Evolutionary conservation across 2,797 vertebrate species (phyloP).

Genomic region (Centroberyx gerrardi): DNA sequence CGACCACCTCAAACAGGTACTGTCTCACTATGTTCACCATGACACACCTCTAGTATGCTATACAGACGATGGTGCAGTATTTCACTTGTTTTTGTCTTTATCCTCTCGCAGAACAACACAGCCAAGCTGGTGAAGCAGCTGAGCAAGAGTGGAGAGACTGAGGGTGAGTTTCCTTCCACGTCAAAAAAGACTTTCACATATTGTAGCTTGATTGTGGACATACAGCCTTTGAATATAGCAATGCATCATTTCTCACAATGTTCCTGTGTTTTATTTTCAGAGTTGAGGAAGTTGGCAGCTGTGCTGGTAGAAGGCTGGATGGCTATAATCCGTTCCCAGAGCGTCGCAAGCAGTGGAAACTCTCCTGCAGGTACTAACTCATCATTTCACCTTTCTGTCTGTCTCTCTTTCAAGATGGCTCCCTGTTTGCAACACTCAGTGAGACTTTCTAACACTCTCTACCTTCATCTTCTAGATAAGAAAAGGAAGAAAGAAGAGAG

Average conservation of each 20-base stretch:
- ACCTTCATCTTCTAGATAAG: constrained; percentile 81
- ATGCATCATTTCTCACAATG: neutral
- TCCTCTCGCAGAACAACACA: constrained; percentile 92
- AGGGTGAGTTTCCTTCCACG: constrained; percentile 83
- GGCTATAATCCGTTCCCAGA: constrained; percentile 96
- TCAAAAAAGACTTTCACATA: neutral
- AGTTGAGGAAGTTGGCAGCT: constrained; percentile 91
- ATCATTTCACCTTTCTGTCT: neutral
- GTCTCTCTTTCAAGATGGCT: neutral
- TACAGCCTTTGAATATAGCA: neutral
- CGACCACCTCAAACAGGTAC: constrained; percentile 96
- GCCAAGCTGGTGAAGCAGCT: constrained; percentile 97
- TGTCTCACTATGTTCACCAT: neutral
- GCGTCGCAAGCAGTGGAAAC: constrained; percentile 81
- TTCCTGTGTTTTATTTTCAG: constrained; percentile 70
- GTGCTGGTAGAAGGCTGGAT: constrained; percentile 96
- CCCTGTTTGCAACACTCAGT: too few species aligned
- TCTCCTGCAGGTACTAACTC: constrained; percentile 74
- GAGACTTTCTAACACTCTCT: neutral
- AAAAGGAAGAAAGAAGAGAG: constrained; percentile 92
- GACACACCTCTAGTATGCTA: neutral
- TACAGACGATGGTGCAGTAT: neutral
- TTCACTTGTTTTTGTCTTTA: constrained; percentile 5
- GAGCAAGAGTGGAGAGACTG: constrained; percentile 94
- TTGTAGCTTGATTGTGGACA: neutral